These are phyloP conservation scores for Epinotia brunnichana DNA, from an alignment of 2,888 invertebrate genomes.

Conservation along the genomic window DNA sequence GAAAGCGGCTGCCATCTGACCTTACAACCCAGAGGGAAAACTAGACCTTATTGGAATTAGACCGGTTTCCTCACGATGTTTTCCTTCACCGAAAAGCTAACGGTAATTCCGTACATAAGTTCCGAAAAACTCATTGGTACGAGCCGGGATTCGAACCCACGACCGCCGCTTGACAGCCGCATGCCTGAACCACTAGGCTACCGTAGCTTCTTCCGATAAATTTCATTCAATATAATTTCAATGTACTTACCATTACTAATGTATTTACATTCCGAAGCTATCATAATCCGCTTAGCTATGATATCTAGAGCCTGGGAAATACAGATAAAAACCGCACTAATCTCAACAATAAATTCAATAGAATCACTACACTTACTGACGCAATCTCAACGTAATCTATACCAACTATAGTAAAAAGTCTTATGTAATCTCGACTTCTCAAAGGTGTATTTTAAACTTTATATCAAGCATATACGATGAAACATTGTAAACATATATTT, in stretches of 20 bases:
- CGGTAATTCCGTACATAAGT: too few species aligned
- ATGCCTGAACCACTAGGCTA: too few species aligned
- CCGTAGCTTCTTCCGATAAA: too few species aligned
- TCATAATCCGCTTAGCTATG: constrained; percentile 7
- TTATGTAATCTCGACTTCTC: not conserved
- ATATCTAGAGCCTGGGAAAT: constrained; percentile 26
- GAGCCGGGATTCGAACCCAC: too few species aligned
- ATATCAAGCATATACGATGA: not conserved
- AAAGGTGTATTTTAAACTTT: constrained; percentile 1
- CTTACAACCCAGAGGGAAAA: too few species aligned
- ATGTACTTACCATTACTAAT: not conserved
- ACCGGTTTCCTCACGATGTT: too few species aligned
- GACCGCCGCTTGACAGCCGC: too few species aligned
- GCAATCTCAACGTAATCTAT: constrained; percentile 11
- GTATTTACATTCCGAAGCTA: not conserved
- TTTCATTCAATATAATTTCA: not conserved
- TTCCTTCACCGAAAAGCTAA: too few species aligned
- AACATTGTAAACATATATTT: not conserved
- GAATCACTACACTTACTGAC: constrained; percentile 9
- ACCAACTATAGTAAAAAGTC: not conserved
- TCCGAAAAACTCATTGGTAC: too few species aligned
- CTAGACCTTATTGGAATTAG: too few species aligned
- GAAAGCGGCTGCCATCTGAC: too few species aligned
- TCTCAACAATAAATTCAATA: constrained; percentile 14
- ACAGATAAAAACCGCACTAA: constrained; percentile 11